Base-by-base conservation (phyloP, 2,888 invertebrate genomes). In the Euplagia quadripunctaria region DNA sequence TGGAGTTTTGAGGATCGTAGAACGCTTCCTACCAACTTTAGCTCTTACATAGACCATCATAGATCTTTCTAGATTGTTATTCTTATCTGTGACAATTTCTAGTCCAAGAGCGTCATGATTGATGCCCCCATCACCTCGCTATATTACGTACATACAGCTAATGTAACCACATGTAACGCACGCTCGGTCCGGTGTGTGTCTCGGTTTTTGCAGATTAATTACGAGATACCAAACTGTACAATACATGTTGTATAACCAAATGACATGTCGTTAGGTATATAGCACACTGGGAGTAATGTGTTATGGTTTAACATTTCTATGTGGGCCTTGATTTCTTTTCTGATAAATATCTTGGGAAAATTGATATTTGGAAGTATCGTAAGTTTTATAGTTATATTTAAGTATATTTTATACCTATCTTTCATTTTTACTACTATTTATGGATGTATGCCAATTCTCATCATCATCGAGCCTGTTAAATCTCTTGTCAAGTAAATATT, bases 191-290 rank as follows among this genome's bases (percentile, higher is more conserved):
- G 73, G 79, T 70, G 74, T 80, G 79, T 75, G 80, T 81, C 83
- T 81, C 83, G 78, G 86, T 89, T 86, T 88, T 86, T 88, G 87
- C 79, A 90, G 92, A 94, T 93, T 94, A 94, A 93, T 93, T 92
- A 91, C 84, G 76, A 85, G 91, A 94, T 93, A 92, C 88, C 87
- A 87, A 89, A 4, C 31, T 14, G n/a, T 68, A 71, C 71, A 74
- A 74, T 74, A 46, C 63, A 5, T 64, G 67, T 74, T 71, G 64
- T 68, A 85, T 89, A 90, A 93, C 81, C 79, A 80, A 80, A 85
- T 86, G 85, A 87, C 87, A 87, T 81, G 66, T 74, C 72, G 71
- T 86, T 82, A 86, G 79, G 91, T 74, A 74, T 66, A 73, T 66
- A 83, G 75, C 78, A 81, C 79, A 91, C 79, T 61, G 74, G 78